These are phyloP conservation scores for Bettongia penicillata DNA, from an alignment of 2,113 vertebrate genomes.

Conservation along the genomic window DNA sequence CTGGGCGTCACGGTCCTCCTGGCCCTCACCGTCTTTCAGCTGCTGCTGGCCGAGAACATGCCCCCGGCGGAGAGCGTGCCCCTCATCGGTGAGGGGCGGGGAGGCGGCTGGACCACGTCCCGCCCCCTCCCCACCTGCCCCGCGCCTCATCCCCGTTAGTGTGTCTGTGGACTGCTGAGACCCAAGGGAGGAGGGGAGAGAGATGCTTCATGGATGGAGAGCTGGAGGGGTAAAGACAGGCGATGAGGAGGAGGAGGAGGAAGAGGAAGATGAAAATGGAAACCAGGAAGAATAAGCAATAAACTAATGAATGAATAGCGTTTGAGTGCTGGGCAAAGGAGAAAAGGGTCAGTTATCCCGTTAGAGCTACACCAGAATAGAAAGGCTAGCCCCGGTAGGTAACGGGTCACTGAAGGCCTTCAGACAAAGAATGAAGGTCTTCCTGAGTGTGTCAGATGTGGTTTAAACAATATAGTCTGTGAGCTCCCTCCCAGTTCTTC, in stretches of 20 bases:
- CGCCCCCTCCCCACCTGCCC: background rate
- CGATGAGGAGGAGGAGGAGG: background rate
- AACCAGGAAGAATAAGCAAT: background rate
- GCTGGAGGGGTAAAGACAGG: background rate
- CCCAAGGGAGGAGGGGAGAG: no score
- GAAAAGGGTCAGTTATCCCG: background rate
- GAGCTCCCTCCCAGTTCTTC: background rate
- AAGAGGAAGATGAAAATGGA: background rate
- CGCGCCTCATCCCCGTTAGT: background rate
- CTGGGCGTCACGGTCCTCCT: constrained; percentile 94
- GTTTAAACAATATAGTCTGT: background rate
- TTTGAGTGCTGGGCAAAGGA: background rate
- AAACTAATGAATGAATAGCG: background rate
- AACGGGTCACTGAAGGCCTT: background rate
- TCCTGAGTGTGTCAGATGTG: background rate
- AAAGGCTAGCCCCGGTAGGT: background rate
- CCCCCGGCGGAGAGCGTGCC: constrained; percentile 93
- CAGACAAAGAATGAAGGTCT: no score
- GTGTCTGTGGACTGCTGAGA: accelerated
- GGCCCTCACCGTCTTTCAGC: constrained; percentile 94
- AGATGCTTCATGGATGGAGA: no score
- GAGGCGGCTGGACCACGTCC: accelerated
- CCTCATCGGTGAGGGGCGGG: constrained; percentile 89
- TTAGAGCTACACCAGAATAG: background rate
- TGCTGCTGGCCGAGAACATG: constrained; percentile 95